Percentiles rank a stretch among this genome's conserved stretches.
Conservation (phyloP, 2,888 invertebrate genomes). For the Drosophila seclusa region DNA sequence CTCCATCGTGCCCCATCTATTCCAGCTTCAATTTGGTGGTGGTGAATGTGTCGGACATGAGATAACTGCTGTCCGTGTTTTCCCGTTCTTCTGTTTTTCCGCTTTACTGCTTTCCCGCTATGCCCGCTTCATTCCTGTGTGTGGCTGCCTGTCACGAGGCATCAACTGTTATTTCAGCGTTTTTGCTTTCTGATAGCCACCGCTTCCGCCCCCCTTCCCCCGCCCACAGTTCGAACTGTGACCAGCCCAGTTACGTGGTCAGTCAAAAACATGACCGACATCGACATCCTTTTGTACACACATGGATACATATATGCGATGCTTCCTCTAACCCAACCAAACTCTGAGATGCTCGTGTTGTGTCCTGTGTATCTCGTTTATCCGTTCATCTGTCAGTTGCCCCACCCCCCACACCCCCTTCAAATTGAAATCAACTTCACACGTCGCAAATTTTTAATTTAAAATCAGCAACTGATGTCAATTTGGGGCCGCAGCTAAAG, state of each 20-base stretch:
- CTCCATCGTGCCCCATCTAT: neutral
- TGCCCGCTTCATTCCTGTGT: neutral
- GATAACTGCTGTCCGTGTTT: conserved; percentile 41
- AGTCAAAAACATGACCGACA: conserved; percentile 41
- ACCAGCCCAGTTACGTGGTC: conserved; percentile 42
- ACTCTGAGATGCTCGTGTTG: conserved; percentile 19
- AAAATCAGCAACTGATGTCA: conserved; percentile 81
- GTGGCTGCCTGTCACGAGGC: conserved; percentile 55
- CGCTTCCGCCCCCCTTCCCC: neutral
- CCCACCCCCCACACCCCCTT: conserved; percentile 16
- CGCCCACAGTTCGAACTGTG: neutral
- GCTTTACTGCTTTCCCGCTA: neutral
- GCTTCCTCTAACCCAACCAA: conserved; percentile 6
- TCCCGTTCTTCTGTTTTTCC: neutral
- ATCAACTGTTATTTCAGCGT: conserved; percentile 65
- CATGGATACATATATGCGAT: neutral
- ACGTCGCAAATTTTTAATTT: conserved; percentile 80
- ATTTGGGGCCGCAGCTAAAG: conserved; percentile 54
- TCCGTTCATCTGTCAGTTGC: conserved; percentile 67
- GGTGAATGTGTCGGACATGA: conserved; percentile 32
- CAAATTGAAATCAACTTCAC: conserved; percentile 81
- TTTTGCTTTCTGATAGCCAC: conserved; percentile 17
- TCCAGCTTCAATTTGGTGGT: conserved; percentile 2
- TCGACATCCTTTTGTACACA: conserved; percentile 2
- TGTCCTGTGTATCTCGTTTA: conserved; percentile 23